Evolutionary conservation across 2,888 invertebrate species (phyloP).

Genomic region (Asteroscopus sphinx): DNA sequence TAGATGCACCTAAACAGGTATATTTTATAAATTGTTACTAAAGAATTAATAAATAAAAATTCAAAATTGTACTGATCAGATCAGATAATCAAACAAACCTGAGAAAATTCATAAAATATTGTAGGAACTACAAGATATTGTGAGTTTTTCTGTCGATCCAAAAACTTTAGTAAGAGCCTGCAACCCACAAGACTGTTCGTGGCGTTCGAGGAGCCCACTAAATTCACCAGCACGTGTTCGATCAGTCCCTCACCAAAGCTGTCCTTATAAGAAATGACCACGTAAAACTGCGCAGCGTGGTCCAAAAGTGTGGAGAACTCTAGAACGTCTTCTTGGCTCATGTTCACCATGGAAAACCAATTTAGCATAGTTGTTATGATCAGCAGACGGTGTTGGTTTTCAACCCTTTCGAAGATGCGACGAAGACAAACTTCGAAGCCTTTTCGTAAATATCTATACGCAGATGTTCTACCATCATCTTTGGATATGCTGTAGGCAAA

Average conservation of each 20-base stretch:
- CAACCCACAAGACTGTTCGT: slow-evolving; percentile 88
- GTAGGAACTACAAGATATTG: slow-evolving; percentile 83
- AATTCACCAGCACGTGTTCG: slow-evolving; percentile 77
- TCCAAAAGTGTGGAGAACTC: slow-evolving; percentile 89
- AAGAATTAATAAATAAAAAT: too few species aligned
- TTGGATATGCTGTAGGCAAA: slow-evolving; percentile 79
- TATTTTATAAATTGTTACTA: background rate
- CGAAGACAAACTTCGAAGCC: slow-evolving; percentile 89
- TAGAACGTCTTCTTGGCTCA: slow-evolving; percentile 80
- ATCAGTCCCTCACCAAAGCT: slow-evolving; percentile 85
- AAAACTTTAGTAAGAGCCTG: slow-evolving; percentile 86
- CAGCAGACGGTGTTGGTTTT: slow-evolving; percentile 81
- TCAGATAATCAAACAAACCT: slow-evolving; percentile 72
- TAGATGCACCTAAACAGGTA: slow-evolving; percentile 79
- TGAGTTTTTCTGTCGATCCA: slow-evolving; percentile 89
- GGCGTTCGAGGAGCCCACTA: slow-evolving; percentile 83
- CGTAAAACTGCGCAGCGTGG: slow-evolving; percentile 84
- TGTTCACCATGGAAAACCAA: slow-evolving; percentile 82
- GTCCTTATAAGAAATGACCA: slow-evolving; percentile 75
- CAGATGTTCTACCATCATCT: slow-evolving; percentile 54
- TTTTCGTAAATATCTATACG: slow-evolving; percentile 78
- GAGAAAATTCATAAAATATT: slow-evolving; percentile 80
- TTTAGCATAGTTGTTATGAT: slow-evolving; percentile 86
- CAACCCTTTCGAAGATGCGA: slow-evolving; percentile 84
- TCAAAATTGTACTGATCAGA: too few species aligned